These are phyloP conservation scores for Scolopax mira DNA, from an alignment of 2,113 vertebrate genomes.

Conservation along the genomic window DNA sequence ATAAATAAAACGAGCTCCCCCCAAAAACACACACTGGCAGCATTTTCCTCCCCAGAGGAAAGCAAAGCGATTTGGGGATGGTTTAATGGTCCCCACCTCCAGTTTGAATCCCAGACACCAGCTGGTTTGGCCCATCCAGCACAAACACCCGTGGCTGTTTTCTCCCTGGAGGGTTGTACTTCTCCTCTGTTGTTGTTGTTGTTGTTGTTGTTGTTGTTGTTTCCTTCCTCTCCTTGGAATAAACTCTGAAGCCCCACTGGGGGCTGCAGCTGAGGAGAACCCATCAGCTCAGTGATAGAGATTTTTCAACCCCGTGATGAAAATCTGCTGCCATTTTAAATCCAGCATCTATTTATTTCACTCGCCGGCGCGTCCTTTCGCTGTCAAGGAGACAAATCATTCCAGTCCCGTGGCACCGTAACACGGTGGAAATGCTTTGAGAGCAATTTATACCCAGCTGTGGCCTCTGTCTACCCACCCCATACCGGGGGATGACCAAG, in stretches of 20 bases:
- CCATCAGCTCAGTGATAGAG: not conserved
- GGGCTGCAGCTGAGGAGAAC: not conserved
- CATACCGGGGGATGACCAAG: not conserved
- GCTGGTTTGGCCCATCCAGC: not conserved
- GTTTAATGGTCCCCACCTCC: fast-evolving
- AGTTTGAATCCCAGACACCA: fast-evolving
- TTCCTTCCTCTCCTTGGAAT: not conserved
- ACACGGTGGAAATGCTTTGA: not conserved
- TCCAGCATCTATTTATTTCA: not conserved
- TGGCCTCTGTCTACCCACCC: not conserved
- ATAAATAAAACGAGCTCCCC: not conserved
- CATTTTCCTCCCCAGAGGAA: not conserved
- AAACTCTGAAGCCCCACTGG: not conserved
- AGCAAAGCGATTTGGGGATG: fast-evolving
- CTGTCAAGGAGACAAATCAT: not conserved
- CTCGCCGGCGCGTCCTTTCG: not conserved
- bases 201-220: too few relatives aligned
- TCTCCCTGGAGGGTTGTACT: not conserved
- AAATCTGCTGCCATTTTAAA: not conserved
- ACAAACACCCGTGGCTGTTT: not conserved
- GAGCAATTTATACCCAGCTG: not conserved
- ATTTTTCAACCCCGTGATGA: not conserved
- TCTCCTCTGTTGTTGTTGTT: not conserved
- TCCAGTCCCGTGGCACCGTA: not conserved
- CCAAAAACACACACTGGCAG: fast-evolving